Percentiles rank a stretch among this genome's conserved stretches.
These are phyloP conservation scores for Natrix natrix DNA, from an alignment of 2,797 vertebrate species.

Conservation along the genomic window DNA sequence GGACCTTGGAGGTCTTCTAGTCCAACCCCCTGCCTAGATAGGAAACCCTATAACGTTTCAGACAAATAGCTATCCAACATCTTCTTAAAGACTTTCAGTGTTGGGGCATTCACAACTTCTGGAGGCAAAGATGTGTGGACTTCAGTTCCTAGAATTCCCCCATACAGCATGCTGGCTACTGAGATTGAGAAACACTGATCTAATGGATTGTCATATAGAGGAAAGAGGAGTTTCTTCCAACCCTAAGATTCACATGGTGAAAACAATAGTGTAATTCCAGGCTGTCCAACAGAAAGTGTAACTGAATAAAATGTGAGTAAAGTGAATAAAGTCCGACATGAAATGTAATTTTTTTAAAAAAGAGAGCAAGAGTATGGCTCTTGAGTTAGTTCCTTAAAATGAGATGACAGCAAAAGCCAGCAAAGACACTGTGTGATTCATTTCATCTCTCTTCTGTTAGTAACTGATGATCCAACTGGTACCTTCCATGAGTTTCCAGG, in stretches of 20 bases:
- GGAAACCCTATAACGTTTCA: too few species aligned
- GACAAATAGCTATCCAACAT: too few species aligned
- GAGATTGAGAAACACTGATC: background rate
- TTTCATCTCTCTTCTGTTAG: background rate
- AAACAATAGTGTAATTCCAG: background rate
- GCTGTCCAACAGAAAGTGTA: background rate
- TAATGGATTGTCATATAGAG: background rate
- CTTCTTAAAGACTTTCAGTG: too few species aligned
- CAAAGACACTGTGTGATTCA: background rate
- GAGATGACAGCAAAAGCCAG: background rate
- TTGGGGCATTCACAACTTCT: too few species aligned
- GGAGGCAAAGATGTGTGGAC: too few species aligned
- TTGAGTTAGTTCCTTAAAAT: background rate
- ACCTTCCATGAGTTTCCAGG: background rate
- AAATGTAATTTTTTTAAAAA: background rate
- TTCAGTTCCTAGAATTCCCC: background rate
- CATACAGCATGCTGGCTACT: background rate
- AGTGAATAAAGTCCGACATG: background rate
- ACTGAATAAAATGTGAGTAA: background rate
- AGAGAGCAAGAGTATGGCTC: background rate
- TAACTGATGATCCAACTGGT: background rate
- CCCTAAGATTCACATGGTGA: background rate
- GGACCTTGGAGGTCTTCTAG: too few species aligned
- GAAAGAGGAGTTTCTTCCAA: background rate
- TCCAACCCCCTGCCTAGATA: too few species aligned